A percentile compares a stretch with the other conserved stretches of the same genome.
Conservation (phyloP, 2,888 invertebrate genomes). For the Drosophila neonasuta region DNA sequence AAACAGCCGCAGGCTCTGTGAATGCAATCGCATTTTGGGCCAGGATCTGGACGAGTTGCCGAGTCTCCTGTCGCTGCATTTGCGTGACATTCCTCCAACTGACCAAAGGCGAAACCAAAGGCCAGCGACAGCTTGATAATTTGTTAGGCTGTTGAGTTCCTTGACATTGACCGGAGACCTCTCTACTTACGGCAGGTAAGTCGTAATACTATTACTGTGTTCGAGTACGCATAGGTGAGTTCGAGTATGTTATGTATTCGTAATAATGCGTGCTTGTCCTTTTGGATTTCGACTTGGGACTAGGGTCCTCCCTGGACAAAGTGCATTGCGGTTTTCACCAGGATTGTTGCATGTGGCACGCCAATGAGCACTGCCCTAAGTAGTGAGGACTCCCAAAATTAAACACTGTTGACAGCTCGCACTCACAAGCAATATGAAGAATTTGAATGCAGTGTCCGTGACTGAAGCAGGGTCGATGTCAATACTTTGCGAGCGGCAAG, state of each 20-base stretch:
- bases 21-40: conserved; percentile 62
- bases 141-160: conserved; percentile 79
- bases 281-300: background rate
- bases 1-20: conserved; percentile 72
- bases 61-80: conserved; percentile 43
- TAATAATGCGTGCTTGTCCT: conserved; percentile 55
- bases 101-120: conserved; percentile 32
- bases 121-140: conserved; percentile 80
- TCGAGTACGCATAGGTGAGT: too few relatives aligned
- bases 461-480: conserved; percentile 12
- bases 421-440: conserved; percentile 69
- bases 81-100: conserved; percentile 70
- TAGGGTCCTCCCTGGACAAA: conserved; percentile 55
- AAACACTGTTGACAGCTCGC: conserved; percentile 78
- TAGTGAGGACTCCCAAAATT: conserved; percentile 63
- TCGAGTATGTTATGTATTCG: conserved; percentile 2
- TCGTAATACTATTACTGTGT: conserved; percentile 35
- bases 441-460: conserved; percentile 57
- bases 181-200: conserved; percentile 20
- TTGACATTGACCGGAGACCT: conserved; percentile 43
- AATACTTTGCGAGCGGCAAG: background rate
- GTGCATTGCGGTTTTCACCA: conserved; percentile 71
- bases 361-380: conserved; percentile 37
- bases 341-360: conserved; percentile 70
- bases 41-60: conserved; percentile 19